Conservation (phyloP, 2,888 invertebrate genomes). For the Seira sanloemensis region DNA sequence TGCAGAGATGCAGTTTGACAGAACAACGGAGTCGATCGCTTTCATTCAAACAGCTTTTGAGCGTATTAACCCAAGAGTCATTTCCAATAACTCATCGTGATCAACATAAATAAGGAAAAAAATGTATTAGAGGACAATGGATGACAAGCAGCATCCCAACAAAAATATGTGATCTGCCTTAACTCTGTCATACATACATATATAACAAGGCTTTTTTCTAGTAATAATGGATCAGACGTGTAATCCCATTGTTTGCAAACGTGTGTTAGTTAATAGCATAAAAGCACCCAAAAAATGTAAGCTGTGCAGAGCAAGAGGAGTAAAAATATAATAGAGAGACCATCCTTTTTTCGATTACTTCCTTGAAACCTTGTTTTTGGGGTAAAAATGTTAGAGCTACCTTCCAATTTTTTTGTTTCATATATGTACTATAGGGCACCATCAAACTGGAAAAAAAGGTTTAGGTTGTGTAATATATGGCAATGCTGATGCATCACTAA, state of each 20-base stretch:
- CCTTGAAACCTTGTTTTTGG: conserved; percentile 22
- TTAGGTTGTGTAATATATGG: too few species aligned
- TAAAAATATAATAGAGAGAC: conserved; percentile 12
- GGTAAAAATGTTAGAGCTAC: conserved; percentile 42
- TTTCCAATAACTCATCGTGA: conserved; percentile 54
- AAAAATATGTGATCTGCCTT: conserved; percentile 25
- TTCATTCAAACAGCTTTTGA: not conserved
- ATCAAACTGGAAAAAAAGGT: too few species aligned
- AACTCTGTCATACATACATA: not conserved
- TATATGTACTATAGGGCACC: too few species aligned
- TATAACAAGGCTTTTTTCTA: conserved; percentile 31
- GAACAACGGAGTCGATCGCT: too few species aligned
- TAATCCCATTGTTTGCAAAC: conserved; percentile 37
- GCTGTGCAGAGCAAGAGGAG: conserved; percentile 3
- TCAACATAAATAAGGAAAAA: too few species aligned
- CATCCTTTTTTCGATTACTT: conserved; percentile 16
- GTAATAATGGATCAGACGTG: conserved; percentile 52
- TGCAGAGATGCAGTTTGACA: too few species aligned
- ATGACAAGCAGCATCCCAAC: conserved; percentile 36
- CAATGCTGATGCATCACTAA: not conserved
- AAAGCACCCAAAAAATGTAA: conserved; percentile 29
- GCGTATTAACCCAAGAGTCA: conserved; percentile 35
- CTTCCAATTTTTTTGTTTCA: conserved; percentile 27
- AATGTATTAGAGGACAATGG: conserved; percentile 28
- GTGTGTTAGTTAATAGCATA: too few species aligned